A percentile compares a stretch with the other conserved stretches of the same genome.
Evolutionary conservation across 2,113 vertebrate genomes (phyloP).

Genomic region (Crypturellus undulatus): DNA sequence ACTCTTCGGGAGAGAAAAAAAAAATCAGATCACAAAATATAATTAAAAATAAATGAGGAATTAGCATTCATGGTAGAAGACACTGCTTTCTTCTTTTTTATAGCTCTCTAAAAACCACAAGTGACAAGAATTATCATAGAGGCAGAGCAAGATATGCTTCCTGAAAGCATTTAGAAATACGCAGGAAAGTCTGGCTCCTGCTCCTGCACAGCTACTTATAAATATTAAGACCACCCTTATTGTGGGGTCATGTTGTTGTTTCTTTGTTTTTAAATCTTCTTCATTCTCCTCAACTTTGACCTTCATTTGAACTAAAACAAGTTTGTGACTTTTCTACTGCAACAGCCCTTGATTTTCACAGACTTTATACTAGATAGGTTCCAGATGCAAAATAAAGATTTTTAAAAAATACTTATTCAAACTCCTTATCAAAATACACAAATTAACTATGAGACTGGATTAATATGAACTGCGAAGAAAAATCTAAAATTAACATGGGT

Average conservation of each 20-base stretch:
- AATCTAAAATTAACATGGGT: neutral
- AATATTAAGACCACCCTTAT: neutral
- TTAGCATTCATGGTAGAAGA: neutral
- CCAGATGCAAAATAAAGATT: neutral
- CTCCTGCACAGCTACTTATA: neutral
- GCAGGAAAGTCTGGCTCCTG: neutral
- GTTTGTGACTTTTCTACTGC: neutral
- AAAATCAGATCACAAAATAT: neutral
- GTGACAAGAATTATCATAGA: neutral
- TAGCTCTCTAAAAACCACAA: neutral
- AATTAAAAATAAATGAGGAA: neutral
- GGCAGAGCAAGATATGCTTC: neutral
- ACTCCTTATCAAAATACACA: neutral
- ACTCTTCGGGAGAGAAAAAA: neutral
- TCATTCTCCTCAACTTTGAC: neutral
- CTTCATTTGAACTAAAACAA: neutral
- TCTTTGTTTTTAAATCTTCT: neutral
- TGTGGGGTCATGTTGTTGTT: no score
- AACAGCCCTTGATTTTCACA: rapidly evolving
- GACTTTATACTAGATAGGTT: neutral
- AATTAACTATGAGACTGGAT: neutral
- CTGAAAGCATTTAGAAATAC: neutral
- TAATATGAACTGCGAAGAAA: neutral
- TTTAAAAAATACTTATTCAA: neutral
- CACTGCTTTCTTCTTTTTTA: neutral